Percentiles rank a stretch among this genome's conserved stretches.
Evolutionary conservation across 2,797 vertebrate genomes (phyloP).

Genomic region (Macropodus opercularis): DNA sequence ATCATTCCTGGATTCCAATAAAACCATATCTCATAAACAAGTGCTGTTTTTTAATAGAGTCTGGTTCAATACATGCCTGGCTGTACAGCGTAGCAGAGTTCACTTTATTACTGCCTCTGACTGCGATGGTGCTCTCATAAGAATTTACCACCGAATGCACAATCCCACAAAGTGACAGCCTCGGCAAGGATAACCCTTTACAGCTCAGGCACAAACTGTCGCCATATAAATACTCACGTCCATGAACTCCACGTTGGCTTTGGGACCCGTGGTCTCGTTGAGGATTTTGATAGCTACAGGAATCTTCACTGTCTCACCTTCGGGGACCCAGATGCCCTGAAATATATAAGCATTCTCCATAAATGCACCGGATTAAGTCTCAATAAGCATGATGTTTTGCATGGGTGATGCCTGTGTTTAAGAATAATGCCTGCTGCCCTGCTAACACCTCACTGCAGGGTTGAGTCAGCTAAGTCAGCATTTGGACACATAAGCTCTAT

Average conservation of each 20-base stretch:
- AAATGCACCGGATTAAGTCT: conserved; percentile 18
- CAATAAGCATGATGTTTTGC: conserved; percentile 39
- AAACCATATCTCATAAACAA: conserved; percentile 65
- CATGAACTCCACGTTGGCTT: conserved; percentile 98
- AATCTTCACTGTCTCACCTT: conserved; percentile 97
- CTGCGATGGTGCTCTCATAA: conserved; percentile 56
- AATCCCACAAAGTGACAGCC: conserved; percentile 44
- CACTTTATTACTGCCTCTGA: conserved; percentile 55
- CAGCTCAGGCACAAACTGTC: conserved; percentile 34
- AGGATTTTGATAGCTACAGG: conserved; percentile 98
- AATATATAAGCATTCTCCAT: conserved; percentile 46
- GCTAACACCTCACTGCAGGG: conserved; percentile 6
- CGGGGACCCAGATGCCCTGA: conserved; percentile 97
- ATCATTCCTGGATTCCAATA: conserved; percentile 51
- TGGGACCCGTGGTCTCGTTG: conserved; percentile 93
- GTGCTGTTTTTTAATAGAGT: conserved; percentile 67
- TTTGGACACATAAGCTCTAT: background rate
- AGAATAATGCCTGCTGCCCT: background rate
- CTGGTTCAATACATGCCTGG: conserved; percentile 53
- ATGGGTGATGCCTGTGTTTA: conserved; percentile 19
- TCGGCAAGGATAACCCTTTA: conserved; percentile 18
- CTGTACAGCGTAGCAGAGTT: conserved; percentile 24
- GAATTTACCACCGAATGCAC: conserved; percentile 50
- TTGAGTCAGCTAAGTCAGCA: background rate
- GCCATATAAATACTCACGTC: conserved; percentile 89